These are phyloP conservation scores for Aphaenogaster ashmeadi DNA, from an alignment of 1,140 invertebrate species.

Conservation along the genomic window DNA sequence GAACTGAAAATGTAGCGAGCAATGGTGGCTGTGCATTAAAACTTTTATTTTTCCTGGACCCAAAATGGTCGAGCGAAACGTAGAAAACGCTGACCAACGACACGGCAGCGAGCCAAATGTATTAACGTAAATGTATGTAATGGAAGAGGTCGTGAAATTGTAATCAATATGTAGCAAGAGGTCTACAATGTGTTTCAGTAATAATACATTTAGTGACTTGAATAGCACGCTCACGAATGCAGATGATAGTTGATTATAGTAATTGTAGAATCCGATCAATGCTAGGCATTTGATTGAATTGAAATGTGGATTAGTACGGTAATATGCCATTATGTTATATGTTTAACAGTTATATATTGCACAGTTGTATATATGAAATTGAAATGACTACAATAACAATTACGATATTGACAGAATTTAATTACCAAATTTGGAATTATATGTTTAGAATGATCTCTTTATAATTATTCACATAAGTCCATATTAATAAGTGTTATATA, in stretches of 20 bases:
- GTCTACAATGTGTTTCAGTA: constrained; percentile 23
- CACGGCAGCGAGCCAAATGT: constrained; percentile 53
- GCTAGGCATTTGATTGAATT: constrained; percentile 11
- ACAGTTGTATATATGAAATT: background rate
- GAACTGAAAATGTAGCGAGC: constrained; percentile 30
- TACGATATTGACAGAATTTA: background rate
- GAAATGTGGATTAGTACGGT: constrained; percentile 39
- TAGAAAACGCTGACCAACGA: constrained; percentile 29
- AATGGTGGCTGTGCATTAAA: constrained; percentile 46
- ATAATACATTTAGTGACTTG: constrained; percentile 19
- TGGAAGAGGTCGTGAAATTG: constrained; percentile 37
- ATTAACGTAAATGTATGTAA: constrained; percentile 56
- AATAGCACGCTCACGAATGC: constrained; percentile 51
- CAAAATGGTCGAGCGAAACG: constrained; percentile 12
- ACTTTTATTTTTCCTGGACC: constrained; percentile 42
- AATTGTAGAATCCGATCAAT: constrained; percentile 32
- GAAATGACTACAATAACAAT: constrained; percentile 21
- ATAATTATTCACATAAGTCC: background rate
- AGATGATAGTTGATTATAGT: constrained; percentile 42
- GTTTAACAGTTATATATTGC: background rate
- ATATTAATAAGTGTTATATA: background rate
- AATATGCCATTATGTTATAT: constrained; percentile 22
- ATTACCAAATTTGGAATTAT: constrained; percentile 14
- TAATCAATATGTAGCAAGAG: constrained; percentile 42
- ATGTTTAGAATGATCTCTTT: background rate